A percentile compares a stretch with the other conserved stretches of the same genome.
phyloP scores from a whole-genome alignment of 1,140 invertebrate genomes.

The Caerostris darwini region DNA sequence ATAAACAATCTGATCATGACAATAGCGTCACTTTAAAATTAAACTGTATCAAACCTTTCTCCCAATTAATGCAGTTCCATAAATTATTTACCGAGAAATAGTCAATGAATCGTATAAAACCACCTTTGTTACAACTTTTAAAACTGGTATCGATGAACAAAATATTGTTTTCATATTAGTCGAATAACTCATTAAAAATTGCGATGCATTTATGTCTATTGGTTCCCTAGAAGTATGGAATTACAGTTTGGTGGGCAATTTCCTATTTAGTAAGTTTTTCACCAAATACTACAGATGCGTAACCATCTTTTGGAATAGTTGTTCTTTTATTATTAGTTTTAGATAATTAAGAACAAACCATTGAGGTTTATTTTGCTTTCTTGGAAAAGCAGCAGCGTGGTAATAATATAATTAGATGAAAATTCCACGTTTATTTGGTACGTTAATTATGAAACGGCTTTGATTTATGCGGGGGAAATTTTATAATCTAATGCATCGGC shows the following conservation, averaged over 20 bases:
- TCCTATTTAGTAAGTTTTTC: background rate
- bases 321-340: background rate
- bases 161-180: background rate
- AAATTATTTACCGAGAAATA: too few relatives aligned
- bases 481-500: background rate
- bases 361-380: background rate
- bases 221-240: background rate
- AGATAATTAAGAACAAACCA: background rate
- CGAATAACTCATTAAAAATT: background rate
- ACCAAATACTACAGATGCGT: background rate
- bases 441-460: background rate
- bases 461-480: background rate
- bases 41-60: too few relatives aligned
- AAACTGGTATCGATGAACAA: background rate
- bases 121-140: background rate
- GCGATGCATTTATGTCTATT: background rate
- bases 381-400: background rate
- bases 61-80: too few relatives aligned
- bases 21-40: too few relatives aligned
- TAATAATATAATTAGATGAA: background rate
- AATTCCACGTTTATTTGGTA: background rate
- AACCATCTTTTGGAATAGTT: background rate
- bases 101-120: background rate
- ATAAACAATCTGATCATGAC: too few relatives aligned
- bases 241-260: background rate